A percentile compares a stretch with the other conserved stretches of the same genome.
phyloP scores from a whole-genome alignment of 2,113 vertebrate species.

The Campylorhamphus procurvoides region DNA sequence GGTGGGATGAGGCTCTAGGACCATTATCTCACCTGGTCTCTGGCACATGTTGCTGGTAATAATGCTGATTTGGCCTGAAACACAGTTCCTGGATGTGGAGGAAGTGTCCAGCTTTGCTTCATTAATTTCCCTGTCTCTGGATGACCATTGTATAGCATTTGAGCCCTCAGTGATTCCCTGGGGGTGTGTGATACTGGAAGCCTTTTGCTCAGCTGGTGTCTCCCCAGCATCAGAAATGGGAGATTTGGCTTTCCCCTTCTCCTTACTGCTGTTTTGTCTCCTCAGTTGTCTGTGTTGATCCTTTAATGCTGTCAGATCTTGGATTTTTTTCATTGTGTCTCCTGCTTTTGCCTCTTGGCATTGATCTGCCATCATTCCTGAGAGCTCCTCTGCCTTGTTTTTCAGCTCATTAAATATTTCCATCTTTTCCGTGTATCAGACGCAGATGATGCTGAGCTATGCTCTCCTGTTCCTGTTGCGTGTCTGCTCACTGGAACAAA shows the following conservation, averaged over 20 bases:
- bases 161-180: background rate
- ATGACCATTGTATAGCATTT: background rate
- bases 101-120: background rate
- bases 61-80: background rate
- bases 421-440: fast-evolving
- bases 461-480: background rate
- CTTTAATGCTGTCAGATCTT: background rate
- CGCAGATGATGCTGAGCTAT: background rate
- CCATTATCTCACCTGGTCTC: background rate
- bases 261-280: conserved; percentile 6
- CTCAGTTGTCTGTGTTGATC: background rate
- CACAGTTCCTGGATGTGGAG: background rate
- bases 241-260: background rate
- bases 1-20: background rate
- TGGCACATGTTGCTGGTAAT: background rate
- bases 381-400: conserved; percentile 5
- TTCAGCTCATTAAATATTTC: conserved; percentile 28
- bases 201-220: background rate
- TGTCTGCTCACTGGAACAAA: background rate
- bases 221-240: background rate
- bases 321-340: background rate
- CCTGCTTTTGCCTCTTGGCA: background rate
- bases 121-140: background rate
- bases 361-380: background rate
- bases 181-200: background rate